phyloP scores from a whole-genome alignment of 2,797 vertebrate genomes.

The Sorex maritimensis region DNA sequence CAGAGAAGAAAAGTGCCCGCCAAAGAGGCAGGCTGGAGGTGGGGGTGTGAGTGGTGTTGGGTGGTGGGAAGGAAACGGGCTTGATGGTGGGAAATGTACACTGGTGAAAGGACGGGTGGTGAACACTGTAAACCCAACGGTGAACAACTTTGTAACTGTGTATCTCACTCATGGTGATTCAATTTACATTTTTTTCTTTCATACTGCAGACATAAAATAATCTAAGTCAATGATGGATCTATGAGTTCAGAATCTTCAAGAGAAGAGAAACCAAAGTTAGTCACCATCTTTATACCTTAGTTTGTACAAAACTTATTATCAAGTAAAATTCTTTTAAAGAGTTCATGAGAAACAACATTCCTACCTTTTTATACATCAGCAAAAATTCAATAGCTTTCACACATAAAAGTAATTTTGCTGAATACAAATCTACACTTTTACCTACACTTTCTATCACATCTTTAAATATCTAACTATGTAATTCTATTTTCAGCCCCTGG shows the following conservation, averaged over 20 bases:
- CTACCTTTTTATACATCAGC: background rate
- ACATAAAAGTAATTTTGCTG: background rate
- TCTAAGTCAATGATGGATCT: no score
- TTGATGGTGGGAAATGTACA: no score
- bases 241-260: slow-evolving; percentile 16
- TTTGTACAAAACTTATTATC: slow-evolving; percentile 14
- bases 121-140: no score
- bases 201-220: no score
- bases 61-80: no score
- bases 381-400: slow-evolving; percentile 39
- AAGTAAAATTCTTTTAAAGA: slow-evolving; percentile 11
- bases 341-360: slow-evolving; percentile 2
- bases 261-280: slow-evolving; percentile 37
- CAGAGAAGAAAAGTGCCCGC: no score
- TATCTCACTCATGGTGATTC: no score
- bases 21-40: no score
- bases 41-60: no score
- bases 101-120: no score
- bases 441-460: slow-evolving; percentile 23
- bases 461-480: slow-evolving; percentile 47
- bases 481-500: slow-evolving; percentile 13
- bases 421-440: slow-evolving; percentile 26
- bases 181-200: no score
- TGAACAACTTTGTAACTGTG: no score
- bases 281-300: background rate